These are phyloP conservation scores for Chrosomus eos DNA, from an alignment of 2,797 vertebrate species.

Conservation along the genomic window DNA sequence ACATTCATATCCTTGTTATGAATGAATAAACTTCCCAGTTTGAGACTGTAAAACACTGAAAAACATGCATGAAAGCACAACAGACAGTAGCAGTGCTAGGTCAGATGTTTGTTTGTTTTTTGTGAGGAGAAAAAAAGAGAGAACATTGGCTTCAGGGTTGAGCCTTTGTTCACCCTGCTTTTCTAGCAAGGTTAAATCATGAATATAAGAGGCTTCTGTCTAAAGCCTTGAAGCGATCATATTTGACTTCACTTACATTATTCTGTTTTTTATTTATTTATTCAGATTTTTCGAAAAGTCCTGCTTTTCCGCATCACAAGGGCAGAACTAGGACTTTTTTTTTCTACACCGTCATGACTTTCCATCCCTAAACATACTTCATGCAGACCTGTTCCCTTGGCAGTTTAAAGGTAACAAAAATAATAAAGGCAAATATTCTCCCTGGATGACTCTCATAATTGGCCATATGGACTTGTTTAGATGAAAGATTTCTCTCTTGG, in stretches of 20 bases:
- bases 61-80: conserved; percentile 9
- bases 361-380: conserved; percentile 71
- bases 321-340: conserved; percentile 51
- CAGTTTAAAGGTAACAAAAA: conserved; percentile 68
- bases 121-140: conserved; percentile 52
- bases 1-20: conserved; percentile 15
- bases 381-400: conserved; percentile 74
- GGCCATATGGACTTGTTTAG: conserved; percentile 80
- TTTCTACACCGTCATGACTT: conserved; percentile 31
- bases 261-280: conserved; percentile 63
- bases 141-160: conserved; percentile 63
- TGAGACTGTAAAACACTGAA: conserved; percentile 20
- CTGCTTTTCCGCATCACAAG: conserved; percentile 49
- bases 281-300: conserved; percentile 35
- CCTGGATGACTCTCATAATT: conserved; percentile 78
- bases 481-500: conserved; percentile 76
- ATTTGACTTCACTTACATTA: conserved; percentile 57
- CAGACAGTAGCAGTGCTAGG: background rate
- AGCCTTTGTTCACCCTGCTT: conserved; percentile 57
- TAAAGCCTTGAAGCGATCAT: conserved; percentile 64
- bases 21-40: conserved; percentile 28
- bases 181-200: conserved; percentile 69
- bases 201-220: conserved; percentile 68
- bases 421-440: conserved; percentile 76
- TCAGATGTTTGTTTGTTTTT: conserved; percentile 36